Base-by-base conservation (phyloP, 2,113 vertebrate genomes). In the Percopsis transmontana region DNA sequence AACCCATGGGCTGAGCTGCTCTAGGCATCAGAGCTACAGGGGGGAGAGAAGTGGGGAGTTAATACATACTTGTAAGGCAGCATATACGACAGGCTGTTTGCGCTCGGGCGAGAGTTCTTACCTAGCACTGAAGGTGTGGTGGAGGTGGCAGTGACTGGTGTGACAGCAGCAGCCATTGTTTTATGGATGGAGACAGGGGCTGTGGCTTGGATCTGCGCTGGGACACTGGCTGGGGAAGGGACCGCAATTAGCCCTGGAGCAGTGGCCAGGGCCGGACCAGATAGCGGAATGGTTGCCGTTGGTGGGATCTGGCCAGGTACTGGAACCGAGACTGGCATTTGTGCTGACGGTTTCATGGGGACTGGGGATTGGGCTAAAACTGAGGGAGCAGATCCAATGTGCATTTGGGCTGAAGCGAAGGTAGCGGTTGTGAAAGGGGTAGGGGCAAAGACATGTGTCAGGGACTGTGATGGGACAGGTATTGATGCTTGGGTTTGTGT, bases 81-180 rank as follows among this genome's bases (percentile, higher is more conserved):
- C 23, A 8, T 27, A 21, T 57, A n/a, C 19, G n/a, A 50, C 7
- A 47, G 44, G 40, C 40, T n/a, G 16, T 45, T 45, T 5, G 45
- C 45, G 8, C 4, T 18, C 33, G 40, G 19, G 41, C 16, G 16
- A 4, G 38, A 23, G 19, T 5, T 58, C 47, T 66, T 91, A 99
- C 97, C 95, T 77, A 95, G 92, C 68, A 94, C 89, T 20, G 94
- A 91, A 3, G 95, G 90, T 8, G 92, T 93, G 20, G 94, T 94
- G 5, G 87, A 91, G 41, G 90, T 91, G 51, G 92, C 91, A 19
- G 89, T 90, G 52, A 91, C 88, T 0, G 90, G 74, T 12, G 90
- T 89, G 59, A 90, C 88, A 0, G 87, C 73, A 13, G 89, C 91
- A 33, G 38, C 72, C 8, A 80, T 78, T 41, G 82, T 76, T 44